Evolutionary conservation across 2,888 invertebrate genomes (phyloP).

Genomic region (Tipula confusa): DNA sequence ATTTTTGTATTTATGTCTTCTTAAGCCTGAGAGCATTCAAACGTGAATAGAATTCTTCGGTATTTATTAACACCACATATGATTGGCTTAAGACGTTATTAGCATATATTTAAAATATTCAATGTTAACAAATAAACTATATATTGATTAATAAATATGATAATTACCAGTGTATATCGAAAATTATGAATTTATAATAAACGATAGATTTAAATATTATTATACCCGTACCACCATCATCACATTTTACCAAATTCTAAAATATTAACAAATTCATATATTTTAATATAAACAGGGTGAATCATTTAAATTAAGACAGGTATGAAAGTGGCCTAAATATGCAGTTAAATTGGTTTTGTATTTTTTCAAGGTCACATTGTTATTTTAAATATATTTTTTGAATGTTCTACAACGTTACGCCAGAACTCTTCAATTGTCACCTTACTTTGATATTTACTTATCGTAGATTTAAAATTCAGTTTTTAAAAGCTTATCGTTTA

Average conservation of each 20-base stretch:
- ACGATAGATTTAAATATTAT: conserved; percentile 12
- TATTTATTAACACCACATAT: not conserved
- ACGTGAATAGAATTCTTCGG: not conserved
- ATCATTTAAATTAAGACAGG: too few relatives aligned
- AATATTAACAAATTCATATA: not conserved
- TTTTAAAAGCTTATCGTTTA: too few relatives aligned
- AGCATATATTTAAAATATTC: not conserved
- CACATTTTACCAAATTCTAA: not conserved
- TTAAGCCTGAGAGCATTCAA: not conserved
- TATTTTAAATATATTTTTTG: too few relatives aligned
- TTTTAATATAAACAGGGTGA: too few relatives aligned
- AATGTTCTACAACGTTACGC: too few relatives aligned
- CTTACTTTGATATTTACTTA: too few relatives aligned
- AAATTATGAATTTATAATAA: conserved; percentile 12
- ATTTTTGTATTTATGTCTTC: not conserved
- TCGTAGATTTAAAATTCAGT: too few relatives aligned
- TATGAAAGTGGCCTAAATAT: too few relatives aligned
- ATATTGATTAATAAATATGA: not conserved
- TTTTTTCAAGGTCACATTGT: too few relatives aligned
- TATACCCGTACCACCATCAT: conserved; percentile 25
- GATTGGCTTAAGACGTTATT: not conserved
- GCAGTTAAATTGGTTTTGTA: too few relatives aligned
- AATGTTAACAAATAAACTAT: not conserved
- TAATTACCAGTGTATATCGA: not conserved
- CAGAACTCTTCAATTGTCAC: too few relatives aligned